A percentile compares a stretch with the other conserved stretches of the same genome.
phyloP scores from a whole-genome alignment of 2,113 vertebrate genomes.

The Orcinus orca region DNA sequence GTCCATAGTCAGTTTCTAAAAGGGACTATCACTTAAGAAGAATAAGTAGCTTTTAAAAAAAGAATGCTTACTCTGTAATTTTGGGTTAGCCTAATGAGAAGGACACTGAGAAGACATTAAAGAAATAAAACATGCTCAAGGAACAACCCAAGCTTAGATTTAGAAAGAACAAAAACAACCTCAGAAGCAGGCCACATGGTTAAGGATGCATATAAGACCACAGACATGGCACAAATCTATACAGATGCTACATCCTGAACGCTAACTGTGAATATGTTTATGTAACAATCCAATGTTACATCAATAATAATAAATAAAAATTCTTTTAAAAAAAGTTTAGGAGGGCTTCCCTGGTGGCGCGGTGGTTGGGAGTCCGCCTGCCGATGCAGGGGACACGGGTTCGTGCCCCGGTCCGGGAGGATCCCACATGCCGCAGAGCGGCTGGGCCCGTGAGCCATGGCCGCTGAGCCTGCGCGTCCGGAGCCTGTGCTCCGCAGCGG shows the following conservation, averaged over 20 bases:
- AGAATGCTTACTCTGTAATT: slow-evolving; percentile 62
- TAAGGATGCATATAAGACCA: neutral
- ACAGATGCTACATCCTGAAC: neutral
- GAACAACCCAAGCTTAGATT: neutral
- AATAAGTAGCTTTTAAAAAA: slow-evolving; percentile 45
- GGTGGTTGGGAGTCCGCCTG: no score
- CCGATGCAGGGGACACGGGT: no score
- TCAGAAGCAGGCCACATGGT: neutral
- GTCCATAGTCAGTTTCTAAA: slow-evolving; percentile 41
- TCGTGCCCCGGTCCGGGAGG: no score
- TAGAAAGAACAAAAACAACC: slow-evolving; percentile 51
- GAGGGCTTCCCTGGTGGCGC: no score
- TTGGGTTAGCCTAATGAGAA: slow-evolving; percentile 60
- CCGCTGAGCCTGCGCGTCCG: no score
- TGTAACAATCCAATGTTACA: neutral
- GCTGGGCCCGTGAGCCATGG: no score
- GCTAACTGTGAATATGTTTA: neutral
- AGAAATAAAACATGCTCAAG: slow-evolving; percentile 11
- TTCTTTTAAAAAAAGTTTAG: neutral
- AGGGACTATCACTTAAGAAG: slow-evolving; percentile 38
- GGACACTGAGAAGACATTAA: slow-evolving; percentile 30
- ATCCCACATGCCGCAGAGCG: no score
- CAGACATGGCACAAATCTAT: neutral
- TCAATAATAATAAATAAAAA: neutral
- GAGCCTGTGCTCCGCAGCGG: no score